Percentiles rank a stretch among this genome's conserved stretches.
Evolutionary conservation across 2,888 invertebrate species (phyloP).

Genomic region (Poecilobothrus nobilitatus): DNA sequence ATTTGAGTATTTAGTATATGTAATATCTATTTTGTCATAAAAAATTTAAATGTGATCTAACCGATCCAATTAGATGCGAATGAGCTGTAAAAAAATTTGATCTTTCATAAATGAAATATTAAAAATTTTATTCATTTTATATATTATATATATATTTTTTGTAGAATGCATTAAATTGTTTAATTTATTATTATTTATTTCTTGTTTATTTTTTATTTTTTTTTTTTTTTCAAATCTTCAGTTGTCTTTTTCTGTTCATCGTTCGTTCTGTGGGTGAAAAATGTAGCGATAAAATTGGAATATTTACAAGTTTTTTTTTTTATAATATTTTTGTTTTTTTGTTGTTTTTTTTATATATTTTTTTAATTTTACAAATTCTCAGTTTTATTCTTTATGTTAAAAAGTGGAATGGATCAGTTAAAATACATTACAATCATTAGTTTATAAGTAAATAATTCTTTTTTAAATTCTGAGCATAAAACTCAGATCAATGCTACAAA

Average conservation of each 20-base stretch:
- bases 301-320: neutral
- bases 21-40: too few relatives aligned
- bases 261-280: constrained; percentile 1
- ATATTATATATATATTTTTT: neutral
- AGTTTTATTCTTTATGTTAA: too few relatives aligned
- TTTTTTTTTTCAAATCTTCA: neutral
- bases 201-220: neutral
- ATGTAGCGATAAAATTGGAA: constrained; percentile 4
- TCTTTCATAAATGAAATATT: neutral
- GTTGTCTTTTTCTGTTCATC: neutral
- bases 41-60: too few relatives aligned
- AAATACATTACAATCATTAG: too few relatives aligned
- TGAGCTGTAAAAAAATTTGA: neutral
- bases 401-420: too few relatives aligned
- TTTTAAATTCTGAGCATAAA: neutral
- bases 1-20: too few relatives aligned
- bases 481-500: neutral
- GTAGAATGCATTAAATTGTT: neutral
- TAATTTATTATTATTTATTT: neutral
- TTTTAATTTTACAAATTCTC: too few relatives aligned
- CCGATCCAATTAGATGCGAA: neutral
- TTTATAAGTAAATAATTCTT: too few relatives aligned
- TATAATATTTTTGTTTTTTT: too few relatives aligned
- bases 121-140: neutral
- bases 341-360: too few relatives aligned